Base-by-base conservation (phyloP, 2,113 vertebrate species). In the Antennarius striatus region DNA sequence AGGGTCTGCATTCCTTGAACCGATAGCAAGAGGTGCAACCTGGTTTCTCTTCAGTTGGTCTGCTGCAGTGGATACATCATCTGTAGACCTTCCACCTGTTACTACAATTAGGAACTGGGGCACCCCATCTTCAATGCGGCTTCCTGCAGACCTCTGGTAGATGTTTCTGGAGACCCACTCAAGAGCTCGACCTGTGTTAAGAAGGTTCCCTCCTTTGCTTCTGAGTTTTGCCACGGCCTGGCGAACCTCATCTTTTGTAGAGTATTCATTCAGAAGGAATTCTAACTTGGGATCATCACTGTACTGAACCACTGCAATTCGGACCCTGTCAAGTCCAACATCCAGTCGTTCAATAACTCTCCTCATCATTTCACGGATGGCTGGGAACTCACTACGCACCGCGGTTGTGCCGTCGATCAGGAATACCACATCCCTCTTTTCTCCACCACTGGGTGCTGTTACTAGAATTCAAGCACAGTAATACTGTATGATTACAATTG, bases 81-180 rank as follows among this genome's bases (percentile, higher is more conserved):
- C 98, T 0, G 87, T 57, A 0, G 97, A 96, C 46, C 83, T 94
- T 70, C 92, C 94, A 0, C 96, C 95, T 0, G 94, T 94, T 46
- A 99, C 79, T 63, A 99, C 54, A 61, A 99, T 84, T 72, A 99
- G 86, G 82, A 99, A 97, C 85, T 99, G 98, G 0, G 97, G 97
- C 17, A 98, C 95, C 0, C 94, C 93, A 4, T 99, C 97, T 51
- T 98, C 96, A 4, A 98, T 91, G 8, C 98, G 94, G 77, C 97
- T 99, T 65, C 97, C 98, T 0, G 93, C 92, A 1, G 95, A 93
- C 66, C 94, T 92, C 68, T 94, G 93, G 87, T 95, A 99, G 87
- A 99, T 94, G 29, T 93, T 95, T 87, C 71, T 95, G 32, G 91
- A 81, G 47, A 96, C 95, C 29, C 90, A 98, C 15, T 95, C 94